Conservation (phyloP, 2,888 invertebrate genomes). For the Mythimna pallens region DNA sequence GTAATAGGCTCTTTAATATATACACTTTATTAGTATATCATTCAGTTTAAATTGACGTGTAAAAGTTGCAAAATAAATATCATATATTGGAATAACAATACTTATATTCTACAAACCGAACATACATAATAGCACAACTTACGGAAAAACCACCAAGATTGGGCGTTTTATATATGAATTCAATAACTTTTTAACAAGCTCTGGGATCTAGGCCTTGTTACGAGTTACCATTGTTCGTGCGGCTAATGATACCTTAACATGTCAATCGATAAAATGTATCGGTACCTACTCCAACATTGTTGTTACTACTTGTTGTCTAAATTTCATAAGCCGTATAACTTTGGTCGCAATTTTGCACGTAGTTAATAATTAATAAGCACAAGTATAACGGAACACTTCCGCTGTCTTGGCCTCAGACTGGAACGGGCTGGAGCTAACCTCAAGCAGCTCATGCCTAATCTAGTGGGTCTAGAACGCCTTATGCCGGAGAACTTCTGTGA, state of each 20-base stretch:
- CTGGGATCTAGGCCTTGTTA: conserved; percentile 9
- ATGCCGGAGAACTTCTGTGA: too few species aligned
- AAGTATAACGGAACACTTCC: neutral
- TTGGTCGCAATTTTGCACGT: neutral
- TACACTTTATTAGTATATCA: too few species aligned
- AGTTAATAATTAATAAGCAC: neutral
- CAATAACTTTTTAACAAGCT: conserved; percentile 38
- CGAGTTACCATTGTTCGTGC: conserved; percentile 7
- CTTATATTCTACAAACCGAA: neutral
- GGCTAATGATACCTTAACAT: conserved; percentile 19
- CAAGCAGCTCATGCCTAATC: too few species aligned
- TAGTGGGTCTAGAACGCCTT: too few species aligned
- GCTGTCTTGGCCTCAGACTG: neutral
- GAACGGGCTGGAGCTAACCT: too few species aligned
- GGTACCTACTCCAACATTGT: neutral
- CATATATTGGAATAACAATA: neutral
- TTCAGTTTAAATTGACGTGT: too few species aligned
- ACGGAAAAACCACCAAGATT: neutral
- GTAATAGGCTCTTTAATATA: too few species aligned
- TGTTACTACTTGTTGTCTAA: neutral
- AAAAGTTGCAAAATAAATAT: too few species aligned
- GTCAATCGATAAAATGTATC: conserved; percentile 18
- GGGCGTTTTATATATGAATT: neutral
- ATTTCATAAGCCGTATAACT: neutral
- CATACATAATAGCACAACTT: neutral